Evolutionary conservation across 2,113 vertebrate genomes (phyloP), one percentile per base, ranked within the genome.

Genomic region (Paramisgurnus dabryanus): DNA sequence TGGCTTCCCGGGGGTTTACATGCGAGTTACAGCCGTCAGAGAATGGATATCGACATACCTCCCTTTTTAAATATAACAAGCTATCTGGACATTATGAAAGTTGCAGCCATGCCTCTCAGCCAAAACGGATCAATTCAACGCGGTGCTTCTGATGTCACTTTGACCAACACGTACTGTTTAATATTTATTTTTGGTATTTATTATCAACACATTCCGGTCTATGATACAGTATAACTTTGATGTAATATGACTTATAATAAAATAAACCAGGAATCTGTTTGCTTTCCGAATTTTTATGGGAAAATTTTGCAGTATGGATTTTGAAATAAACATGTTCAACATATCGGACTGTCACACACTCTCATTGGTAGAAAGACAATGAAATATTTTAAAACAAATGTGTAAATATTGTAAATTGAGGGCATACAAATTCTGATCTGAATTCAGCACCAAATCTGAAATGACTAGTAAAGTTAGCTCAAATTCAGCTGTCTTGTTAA

Each of bases 1-100:
- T 0, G 91, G 94, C 85, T 96, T 94, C 83, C 97, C 96, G 0
- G 97, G 97, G 0, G 96, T 99, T 87, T 99, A 98, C 86, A 94
- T 94, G 68, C 93, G 92, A 11, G 94, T 98, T 79, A 95, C 96
- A 0, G 93, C 95, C 0, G 84, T 97, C 79, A 93, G 95, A 77
- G 90, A 90, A 80, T 99, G 97, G 96, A 95, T 98, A n/a, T 87
- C 85, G 0, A 92, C 92, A 84, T 90, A 95, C 88, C 89, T 98
- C 82, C 93, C 93, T 65, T 93, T 91, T 84, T 94, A 87, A 91
- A 41, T 53, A 53, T 10, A 17, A 6, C 12, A 10, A 47, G 10
- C 45, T 12, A 43, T 34, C 22, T 15, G 49, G 67, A 70, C 4
- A 15, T 61, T 6, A 60, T 7, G 2, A 11, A 6, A 75, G 4